These are phyloP conservation scores for Brevipalpus yothersi DNA, from an alignment of 1,140 invertebrate genomes.

Conservation along the genomic window DNA sequence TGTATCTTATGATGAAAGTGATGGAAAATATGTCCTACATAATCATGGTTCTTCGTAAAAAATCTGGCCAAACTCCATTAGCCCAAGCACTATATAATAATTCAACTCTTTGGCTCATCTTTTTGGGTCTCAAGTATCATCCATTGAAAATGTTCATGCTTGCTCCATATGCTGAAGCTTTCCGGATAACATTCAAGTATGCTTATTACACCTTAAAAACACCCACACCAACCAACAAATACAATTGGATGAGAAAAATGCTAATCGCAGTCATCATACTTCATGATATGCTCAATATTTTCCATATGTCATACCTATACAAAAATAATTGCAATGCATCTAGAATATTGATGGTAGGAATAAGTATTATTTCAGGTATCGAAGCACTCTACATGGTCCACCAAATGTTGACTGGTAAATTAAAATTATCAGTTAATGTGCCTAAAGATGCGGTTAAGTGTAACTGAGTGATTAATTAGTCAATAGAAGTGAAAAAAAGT, in stretches of 20 bases:
- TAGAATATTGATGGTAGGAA: not conserved
- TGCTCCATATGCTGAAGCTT: not conserved
- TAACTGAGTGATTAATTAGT: no score
- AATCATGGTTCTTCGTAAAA: not conserved
- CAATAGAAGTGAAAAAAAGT: no score
- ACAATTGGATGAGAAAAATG: not conserved
- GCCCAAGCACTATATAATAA: not conserved
- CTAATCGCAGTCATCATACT: not conserved
- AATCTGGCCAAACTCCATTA: not conserved
- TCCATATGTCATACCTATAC: not conserved
- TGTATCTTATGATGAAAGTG: not conserved
- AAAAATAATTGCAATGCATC: not conserved
- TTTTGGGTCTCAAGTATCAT: not conserved
- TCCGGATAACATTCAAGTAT: not conserved
- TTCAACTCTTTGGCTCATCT: not conserved
- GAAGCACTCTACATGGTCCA: not conserved
- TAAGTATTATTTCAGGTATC: not conserved
- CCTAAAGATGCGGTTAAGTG: no score
- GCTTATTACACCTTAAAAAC: not conserved
- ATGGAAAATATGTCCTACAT: not conserved
- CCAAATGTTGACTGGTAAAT: no score
- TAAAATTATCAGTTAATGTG: no score
- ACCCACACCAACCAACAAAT: not conserved
- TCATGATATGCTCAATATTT: not conserved
- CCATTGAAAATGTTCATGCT: not conserved